Evolutionary conservation across 2,113 vertebrate genomes (phyloP).

Genomic region (Leuciscus idus): DNA sequence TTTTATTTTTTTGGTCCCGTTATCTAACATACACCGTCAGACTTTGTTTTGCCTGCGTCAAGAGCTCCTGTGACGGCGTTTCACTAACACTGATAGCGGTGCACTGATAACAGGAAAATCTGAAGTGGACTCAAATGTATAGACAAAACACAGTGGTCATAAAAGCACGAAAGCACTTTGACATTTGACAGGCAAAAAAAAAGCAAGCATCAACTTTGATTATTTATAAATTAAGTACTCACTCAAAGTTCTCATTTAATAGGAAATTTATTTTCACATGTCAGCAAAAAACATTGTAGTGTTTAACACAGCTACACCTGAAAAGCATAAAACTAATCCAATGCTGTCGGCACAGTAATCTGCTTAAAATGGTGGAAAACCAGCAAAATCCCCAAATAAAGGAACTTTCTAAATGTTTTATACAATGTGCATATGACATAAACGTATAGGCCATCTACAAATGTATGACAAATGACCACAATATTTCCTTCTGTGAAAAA

Average conservation of each 20-base stretch:
- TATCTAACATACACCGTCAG: background rate
- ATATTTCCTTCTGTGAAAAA: constrained; percentile 96
- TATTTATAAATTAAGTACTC: constrained; percentile 11
- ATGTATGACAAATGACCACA: constrained; percentile 85
- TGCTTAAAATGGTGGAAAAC: constrained; percentile 82
- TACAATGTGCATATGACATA: constrained; percentile 84
- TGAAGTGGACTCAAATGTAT: background rate
- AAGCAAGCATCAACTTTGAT: background rate
- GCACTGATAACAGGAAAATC: background rate
- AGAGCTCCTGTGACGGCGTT: background rate
- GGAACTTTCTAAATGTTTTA: constrained; percentile 77
- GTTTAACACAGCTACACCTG: constrained; percentile 83
- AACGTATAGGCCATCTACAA: constrained; percentile 81
- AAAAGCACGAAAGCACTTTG: background rate
- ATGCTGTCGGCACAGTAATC: constrained; percentile 79
- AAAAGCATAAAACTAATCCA: constrained; percentile 82
- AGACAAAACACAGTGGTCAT: background rate
- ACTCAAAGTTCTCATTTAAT: constrained; percentile 74
- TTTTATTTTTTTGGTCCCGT: background rate
- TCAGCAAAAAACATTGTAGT: constrained; percentile 83
- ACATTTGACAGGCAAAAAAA: background rate
- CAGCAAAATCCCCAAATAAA: constrained; percentile 75
- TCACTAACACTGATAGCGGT: background rate
- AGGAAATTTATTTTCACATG: constrained; percentile 86
- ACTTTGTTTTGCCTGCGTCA: constrained; percentile 11